Evolutionary conservation across 2,797 vertebrate species (phyloP), one percentile per base, ranked within the genome.

Genomic region (Jordanella pulchra): DNA sequence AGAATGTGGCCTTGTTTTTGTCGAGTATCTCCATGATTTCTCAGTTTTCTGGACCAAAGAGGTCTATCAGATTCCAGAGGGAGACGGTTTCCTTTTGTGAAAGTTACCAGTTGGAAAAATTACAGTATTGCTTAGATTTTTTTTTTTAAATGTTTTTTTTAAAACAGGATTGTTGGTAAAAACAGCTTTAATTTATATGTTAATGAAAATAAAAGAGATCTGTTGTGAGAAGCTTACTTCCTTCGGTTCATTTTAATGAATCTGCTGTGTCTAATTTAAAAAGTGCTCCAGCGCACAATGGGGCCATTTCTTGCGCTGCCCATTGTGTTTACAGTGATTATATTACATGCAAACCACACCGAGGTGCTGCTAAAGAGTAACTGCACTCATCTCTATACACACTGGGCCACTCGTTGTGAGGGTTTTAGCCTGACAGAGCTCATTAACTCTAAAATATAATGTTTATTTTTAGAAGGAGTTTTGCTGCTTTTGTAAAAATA

Each of bases 251-350:
- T 70, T 70, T 70, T 65, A 70, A 76, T 70, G 61, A 70, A 76
- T 58, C 51, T 42, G 51, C 67, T 25, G 50, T 44, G 58, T 76
- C 73, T 67, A 70, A 70, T 76, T 69, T 76, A 12, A 65, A 67
- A 44, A 76, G 61, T 66, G 74, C 68, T 71, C 61, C 61, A 76
- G 51, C 61, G 50, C 17, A 65, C 67, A 30, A 18, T 53, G 39
- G 51, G 44, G 30, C 56, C 55, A 56, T 67, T 71, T 67, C 50
- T 67, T 30, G 18, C 55, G 14, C 54, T 47, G 18, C 69, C 72
- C 48, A 28, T 55, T 67, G 63, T 67, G 76, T 78, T 65, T 70
- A 61, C 71, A 55, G 55, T 78, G 71, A 73, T 78, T 73, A 69
- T 42, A 53, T 70, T 69, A 69, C 72, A 70, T 50, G n/a, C 67